Evolutionary conservation across 2,888 invertebrate genomes (phyloP), one percentile per base, ranked within the genome.

Genomic region (Tiliacea citrago): DNA sequence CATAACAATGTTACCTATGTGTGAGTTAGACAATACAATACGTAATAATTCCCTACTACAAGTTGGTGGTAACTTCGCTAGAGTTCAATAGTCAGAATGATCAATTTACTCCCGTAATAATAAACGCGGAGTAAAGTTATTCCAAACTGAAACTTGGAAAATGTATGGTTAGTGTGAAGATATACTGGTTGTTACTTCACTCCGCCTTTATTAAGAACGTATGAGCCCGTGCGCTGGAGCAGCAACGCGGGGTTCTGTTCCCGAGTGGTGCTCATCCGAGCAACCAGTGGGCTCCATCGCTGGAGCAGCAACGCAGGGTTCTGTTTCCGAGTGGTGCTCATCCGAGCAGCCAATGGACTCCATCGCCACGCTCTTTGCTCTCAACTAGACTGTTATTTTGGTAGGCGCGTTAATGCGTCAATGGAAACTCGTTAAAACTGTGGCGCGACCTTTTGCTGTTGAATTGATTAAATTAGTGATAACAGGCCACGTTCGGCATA

Each of bases 391-490:
- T 18, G 9, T 68, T 66, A 69, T 75, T 68, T 63, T 77, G 60
- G 55, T 69, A 57, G 55, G 55, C n/a, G 51, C 53, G 10, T 16
- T 57, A 75, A 82, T 83, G 77, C 86, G 81, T 83, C 84, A 86
- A 78, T 71, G 18, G 78, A 67, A 63, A 66, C 77, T 76, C 68
- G 84, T 87, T 85, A 82, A 75, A 76, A 68, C 58, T 29, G 78
- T 73, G 81, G 42, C 86, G 71, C 69, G 89, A 88, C 89, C 89
- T 88, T 77, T 83, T 80, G 83, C 74, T 81, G 82, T 82, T 77
- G 75, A 82, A 85, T 87, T 75, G 82, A 88, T 88, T 84, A 86
- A 65, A 75, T 72, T 72, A 60, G 24, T 55, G 87, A 87, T 86
- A 86, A 81, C 68, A 47, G 70, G 68, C 57, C 69, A 67, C 66